Base-by-base conservation (phyloP, 1,140 invertebrate genomes). In the Euschistus heros region DNA sequence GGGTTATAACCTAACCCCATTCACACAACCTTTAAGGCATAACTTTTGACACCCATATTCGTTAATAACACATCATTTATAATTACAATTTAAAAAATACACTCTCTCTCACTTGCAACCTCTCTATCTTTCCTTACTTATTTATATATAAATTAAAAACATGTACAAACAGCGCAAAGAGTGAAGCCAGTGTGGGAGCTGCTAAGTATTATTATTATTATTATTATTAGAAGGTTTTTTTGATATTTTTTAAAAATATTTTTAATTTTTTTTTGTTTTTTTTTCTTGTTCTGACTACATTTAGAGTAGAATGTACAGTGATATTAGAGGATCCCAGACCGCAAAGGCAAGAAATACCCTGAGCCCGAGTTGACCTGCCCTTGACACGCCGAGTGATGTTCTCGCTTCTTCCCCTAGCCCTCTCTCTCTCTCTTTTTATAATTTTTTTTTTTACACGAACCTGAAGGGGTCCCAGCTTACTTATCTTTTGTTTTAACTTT, bases 111-210 rank as follows among this genome's bases (percentile, higher is more conserved):
- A 24, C 54, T 24, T 26, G 24, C 54, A 57, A 57, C 24, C 54
- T 57, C 54, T 24, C 54, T 57, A 57, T 57, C 54, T 57, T 57
- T 26, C 54, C 24, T 24, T 54, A 54, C 22, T 20, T 57, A 57
- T 24, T 57, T 57, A 57, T 26, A 24, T 57, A 57, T 57, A 57
- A 57, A 57, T 57, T 37, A 57, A 57, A 57, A 57, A 57, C 54
- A 57, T 57, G 54, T 57, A 57, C 54, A 66, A 63, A 66, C 42
- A 66, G 65, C 65, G 65, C 60, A 37, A 66, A 62, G 62, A 62
- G 65, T 61, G 61, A 66, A 66, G 65, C 65, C 61, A 66, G 55
- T 63, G 65, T 66, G 65, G 65, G 65, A 63, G 65, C 65, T 30
- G 65, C 65, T 66, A 66, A 63, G 37, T 66, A 46, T 54, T 66